These are phyloP conservation scores for Canis aureus DNA, from an alignment of 2,113 vertebrate genomes.

Conservation along the genomic window DNA sequence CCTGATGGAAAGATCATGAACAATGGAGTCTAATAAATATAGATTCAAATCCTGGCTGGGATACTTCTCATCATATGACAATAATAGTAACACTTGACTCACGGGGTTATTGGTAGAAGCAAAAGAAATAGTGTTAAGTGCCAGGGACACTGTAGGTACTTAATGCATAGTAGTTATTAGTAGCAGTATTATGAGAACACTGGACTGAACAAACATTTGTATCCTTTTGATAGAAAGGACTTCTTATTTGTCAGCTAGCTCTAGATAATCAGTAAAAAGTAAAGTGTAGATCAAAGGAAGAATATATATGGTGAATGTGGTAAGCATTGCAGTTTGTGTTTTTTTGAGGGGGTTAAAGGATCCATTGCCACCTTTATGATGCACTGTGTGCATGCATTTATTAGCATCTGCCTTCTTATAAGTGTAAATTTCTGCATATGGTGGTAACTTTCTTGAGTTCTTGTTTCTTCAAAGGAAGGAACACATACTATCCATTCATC, in stretches of 20 bases:
- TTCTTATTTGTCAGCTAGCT: background rate
- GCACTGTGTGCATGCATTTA: too few relatives aligned
- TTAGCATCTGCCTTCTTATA: background rate
- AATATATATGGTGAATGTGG: background rate
- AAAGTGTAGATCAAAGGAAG: background rate
- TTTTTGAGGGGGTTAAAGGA: background rate
- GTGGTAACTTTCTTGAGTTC: background rate
- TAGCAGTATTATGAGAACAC: background rate
- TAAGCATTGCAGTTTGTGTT: background rate
- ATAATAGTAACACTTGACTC: background rate
- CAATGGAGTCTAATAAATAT: background rate
- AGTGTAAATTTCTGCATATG: background rate
- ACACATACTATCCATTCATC: background rate
- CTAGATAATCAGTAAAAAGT: background rate
- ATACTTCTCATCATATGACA: background rate
- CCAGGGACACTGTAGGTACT: background rate
- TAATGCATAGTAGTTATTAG: background rate
- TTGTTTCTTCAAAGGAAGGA: background rate
- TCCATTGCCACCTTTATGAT: background rate
- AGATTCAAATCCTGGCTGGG: background rate
- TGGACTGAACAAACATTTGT: background rate
- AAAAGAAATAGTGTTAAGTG: background rate
- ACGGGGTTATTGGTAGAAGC: background rate
- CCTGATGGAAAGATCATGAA: background rate
- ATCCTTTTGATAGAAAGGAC: background rate